These are phyloP conservation scores for Watsonalla cultraria DNA, from an alignment of 2,888 invertebrate genomes.

Conservation along the genomic window DNA sequence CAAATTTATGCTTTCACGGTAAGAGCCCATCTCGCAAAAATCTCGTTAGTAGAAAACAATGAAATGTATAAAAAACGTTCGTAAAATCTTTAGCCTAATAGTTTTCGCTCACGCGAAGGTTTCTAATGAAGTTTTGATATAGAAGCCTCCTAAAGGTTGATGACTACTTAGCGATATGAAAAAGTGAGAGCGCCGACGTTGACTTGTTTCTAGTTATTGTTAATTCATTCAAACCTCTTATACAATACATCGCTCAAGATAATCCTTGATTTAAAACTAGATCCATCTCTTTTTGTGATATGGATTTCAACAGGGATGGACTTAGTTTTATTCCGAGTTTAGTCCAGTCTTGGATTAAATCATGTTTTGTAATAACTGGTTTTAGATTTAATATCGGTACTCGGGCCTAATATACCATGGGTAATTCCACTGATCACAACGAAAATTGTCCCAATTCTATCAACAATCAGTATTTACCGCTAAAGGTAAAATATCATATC, in stretches of 20 bases:
- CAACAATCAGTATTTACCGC: no score
- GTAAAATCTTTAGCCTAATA: background rate
- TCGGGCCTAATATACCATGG: no score
- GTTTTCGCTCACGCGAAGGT: slow-evolving; percentile 2
- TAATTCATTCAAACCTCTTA: slow-evolving; percentile 1
- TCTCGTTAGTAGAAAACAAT: background rate
- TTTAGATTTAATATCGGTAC: no score
- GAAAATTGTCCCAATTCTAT: no score
- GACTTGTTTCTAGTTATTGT: slow-evolving; percentile 6
- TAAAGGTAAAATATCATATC: no score
- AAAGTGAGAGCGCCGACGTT: slow-evolving; percentile 18
- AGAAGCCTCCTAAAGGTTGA: slow-evolving; percentile 10
- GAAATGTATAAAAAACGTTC: background rate
- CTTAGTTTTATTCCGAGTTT: background rate
- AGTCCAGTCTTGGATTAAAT: no score
- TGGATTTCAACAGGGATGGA: background rate
- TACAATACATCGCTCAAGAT: background rate
- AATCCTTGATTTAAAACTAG: no score
- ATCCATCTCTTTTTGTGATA: background rate
- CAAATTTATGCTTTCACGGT: no score
- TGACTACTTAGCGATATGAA: slow-evolving; percentile 29
- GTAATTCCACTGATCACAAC: no score
- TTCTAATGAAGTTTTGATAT: slow-evolving; percentile 10
- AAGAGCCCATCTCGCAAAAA: background rate
- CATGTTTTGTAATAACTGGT: no score